Evolutionary conservation across 2,888 invertebrate species (phyloP).

Genomic region (Machimus rusticus): DNA sequence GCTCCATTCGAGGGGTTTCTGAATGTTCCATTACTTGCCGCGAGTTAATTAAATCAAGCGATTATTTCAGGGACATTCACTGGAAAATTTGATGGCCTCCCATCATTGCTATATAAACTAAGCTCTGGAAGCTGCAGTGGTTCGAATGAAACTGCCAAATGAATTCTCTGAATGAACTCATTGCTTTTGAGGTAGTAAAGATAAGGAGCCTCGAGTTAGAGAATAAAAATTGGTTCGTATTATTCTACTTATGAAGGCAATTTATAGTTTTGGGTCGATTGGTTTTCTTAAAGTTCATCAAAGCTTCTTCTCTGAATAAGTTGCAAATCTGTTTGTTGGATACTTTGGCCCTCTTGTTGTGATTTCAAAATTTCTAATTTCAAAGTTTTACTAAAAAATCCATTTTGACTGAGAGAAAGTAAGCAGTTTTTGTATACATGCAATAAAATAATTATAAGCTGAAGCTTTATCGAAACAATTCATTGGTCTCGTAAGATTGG

Average conservation of each 20-base stretch:
- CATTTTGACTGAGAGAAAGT: too few species aligned
- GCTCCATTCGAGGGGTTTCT: neutral
- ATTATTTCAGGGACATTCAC: neutral
- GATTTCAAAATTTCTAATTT: too few species aligned
- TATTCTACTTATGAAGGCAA: neutral
- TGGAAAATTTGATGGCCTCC: neutral
- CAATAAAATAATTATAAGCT: too few species aligned
- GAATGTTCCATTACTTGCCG: neutral
- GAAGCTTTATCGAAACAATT: neutral
- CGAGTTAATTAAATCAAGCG: neutral
- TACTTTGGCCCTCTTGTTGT: too few species aligned
- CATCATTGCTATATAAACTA: neutral
- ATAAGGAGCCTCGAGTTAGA: neutral
- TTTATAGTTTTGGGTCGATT: neutral
- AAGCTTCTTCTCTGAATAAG: too few species aligned
- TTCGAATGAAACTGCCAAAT: neutral
- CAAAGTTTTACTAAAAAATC: too few species aligned
- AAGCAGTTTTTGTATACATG: too few species aligned
- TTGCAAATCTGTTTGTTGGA: too few species aligned
- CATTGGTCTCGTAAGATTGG: neutral
- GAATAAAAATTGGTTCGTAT: neutral
- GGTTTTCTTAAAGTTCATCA: too few species aligned
- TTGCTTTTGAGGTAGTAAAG: neutral
- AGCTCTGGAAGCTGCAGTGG: neutral
- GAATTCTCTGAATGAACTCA: neutral